These are phyloP conservation scores for Myrmophylax atrothorax DNA, from an alignment of 2,113 vertebrate species.

Conservation along the genomic window DNA sequence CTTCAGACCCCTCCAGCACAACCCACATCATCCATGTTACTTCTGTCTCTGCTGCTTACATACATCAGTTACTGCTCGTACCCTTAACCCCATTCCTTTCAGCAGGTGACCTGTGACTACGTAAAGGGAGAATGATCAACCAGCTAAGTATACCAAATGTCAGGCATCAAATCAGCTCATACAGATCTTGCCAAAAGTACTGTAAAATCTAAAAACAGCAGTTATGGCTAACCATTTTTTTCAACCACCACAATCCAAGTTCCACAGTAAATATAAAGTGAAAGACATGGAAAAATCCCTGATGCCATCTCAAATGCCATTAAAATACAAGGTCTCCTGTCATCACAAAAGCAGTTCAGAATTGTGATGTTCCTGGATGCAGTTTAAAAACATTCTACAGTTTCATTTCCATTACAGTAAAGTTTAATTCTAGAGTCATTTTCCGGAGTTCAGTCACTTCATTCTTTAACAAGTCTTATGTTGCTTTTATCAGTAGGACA, in stretches of 20 bases:
- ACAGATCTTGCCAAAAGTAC: background rate
- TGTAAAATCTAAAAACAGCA: background rate
- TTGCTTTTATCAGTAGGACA: background rate
- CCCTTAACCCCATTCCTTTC: background rate
- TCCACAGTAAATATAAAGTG: background rate
- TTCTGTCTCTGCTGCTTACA: background rate
- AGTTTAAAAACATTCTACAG: background rate
- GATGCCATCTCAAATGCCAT: background rate
- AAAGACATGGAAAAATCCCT: background rate
- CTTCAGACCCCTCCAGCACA: background rate
- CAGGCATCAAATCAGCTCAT: background rate
- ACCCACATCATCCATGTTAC: background rate
- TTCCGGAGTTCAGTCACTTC: background rate
- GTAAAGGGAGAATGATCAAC: background rate
- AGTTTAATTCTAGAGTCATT: background rate
- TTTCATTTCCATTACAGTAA: background rate
- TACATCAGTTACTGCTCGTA: background rate
- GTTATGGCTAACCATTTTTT: background rate
- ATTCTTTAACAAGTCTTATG: background rate
- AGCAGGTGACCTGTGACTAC: background rate
- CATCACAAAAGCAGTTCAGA: background rate
- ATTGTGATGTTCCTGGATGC: background rate
- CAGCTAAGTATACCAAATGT: background rate
- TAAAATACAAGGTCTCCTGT: background rate
- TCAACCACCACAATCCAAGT: background rate